Percentiles rank a stretch among this genome's conserved stretches.
Evolutionary conservation across 2,888 invertebrate genomes (phyloP).

Genomic region (Thumatha senex): DNA sequence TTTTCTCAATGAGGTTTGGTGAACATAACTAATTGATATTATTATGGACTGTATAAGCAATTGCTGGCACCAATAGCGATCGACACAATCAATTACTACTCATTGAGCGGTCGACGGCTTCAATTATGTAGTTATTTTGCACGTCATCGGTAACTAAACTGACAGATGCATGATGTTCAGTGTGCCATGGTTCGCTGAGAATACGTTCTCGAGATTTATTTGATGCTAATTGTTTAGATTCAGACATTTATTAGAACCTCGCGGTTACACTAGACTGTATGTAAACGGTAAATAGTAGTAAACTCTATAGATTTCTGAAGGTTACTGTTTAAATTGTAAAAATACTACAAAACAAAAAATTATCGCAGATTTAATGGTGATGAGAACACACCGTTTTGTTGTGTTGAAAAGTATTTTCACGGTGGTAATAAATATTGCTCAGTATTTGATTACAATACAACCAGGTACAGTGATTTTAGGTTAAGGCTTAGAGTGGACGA

Average conservation of each 20-base stretch:
- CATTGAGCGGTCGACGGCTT: slow-evolving; percentile 67
- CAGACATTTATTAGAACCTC: slow-evolving; percentile 34
- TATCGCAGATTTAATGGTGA: no score
- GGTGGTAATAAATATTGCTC: no score
- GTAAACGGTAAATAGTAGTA: slow-evolving; percentile 12
- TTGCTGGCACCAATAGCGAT: slow-evolving; percentile 56
- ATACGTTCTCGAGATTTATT: slow-evolving; percentile 29
- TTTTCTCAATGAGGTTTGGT: slow-evolving; percentile 39
- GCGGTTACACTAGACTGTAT: slow-evolving; percentile 28
- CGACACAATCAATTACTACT: slow-evolving; percentile 73
- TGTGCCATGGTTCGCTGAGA: slow-evolving; percentile 14
- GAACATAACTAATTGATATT: slow-evolving; percentile 49
- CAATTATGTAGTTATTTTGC: slow-evolving; percentile 71
- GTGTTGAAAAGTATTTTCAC: no score
- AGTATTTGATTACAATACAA: no score
- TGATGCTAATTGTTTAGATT: slow-evolving; percentile 32
- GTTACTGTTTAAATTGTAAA: no score
- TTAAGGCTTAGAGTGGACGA: no score
- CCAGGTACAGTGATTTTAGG: no score
- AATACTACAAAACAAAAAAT: no score
- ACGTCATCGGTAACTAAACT: slow-evolving; percentile 33
- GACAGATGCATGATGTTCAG: slow-evolving; percentile 16
- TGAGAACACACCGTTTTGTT: no score
- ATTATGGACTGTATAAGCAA: slow-evolving; percentile 54
- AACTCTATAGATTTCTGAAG: not conserved